Evolutionary conservation across 2,888 invertebrate species (phyloP).

Genomic region (Gymnosoma rotundatum): DNA sequence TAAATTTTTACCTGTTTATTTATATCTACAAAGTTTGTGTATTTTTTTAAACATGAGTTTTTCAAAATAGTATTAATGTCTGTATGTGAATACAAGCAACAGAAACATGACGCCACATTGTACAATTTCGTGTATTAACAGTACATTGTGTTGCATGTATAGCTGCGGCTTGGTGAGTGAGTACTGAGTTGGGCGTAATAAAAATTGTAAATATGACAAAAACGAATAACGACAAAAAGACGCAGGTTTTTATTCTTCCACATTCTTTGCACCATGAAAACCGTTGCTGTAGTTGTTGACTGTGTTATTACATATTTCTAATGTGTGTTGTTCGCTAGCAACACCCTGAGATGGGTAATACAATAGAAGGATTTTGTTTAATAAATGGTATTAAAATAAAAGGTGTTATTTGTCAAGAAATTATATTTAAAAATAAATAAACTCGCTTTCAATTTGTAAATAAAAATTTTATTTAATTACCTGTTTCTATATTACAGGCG

Average conservation of each 20-base stretch:
- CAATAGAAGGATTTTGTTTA: slow-evolving; percentile 12
- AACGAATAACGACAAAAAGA: slow-evolving; percentile 60
- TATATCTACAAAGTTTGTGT: no score
- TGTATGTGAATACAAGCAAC: not conserved
- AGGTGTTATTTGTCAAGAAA: not conserved
- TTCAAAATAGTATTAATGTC: no score
- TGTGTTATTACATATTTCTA: slow-evolving; percentile 6
- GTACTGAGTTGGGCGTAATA: slow-evolving; percentile 22
- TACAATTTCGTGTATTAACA: slow-evolving; percentile 55
- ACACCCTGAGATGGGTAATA: slow-evolving; percentile 28
- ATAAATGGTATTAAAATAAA: not conserved
- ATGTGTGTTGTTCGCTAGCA: slow-evolving; percentile 27
- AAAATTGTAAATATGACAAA: slow-evolving; percentile 60
- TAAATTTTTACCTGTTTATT: slow-evolving; percentile 53
- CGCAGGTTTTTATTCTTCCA: slow-evolving; percentile 22
- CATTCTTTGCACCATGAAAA: no score
- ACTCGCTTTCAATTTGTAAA: no score
- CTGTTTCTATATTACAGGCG: no score
- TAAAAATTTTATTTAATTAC: no score
- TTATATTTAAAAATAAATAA: no score
- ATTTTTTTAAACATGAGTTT: no score
- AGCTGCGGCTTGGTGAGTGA: not conserved
- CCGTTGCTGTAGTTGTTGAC: slow-evolving; percentile 8
- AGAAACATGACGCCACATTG: slow-evolving; percentile 42
- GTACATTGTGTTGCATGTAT: slow-evolving; percentile 3